Evolutionary conservation across 2,113 vertebrate genomes (phyloP), one percentile per base, ranked within the genome.

Genomic region (Seriola aureovittata): DNA sequence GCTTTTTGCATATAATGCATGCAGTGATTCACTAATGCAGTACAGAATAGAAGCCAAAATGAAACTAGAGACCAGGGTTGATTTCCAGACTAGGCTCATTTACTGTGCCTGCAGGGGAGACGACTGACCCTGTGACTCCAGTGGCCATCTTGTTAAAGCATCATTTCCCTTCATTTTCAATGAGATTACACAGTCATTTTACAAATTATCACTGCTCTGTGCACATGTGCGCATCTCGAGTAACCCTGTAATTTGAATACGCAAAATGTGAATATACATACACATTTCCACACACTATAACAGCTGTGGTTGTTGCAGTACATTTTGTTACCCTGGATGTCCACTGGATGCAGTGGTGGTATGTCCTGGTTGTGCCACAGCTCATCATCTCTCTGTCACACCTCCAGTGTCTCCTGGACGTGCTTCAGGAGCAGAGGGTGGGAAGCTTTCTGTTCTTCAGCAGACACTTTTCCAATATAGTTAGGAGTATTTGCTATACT

Each of bases 41-140:
- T 4, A 25, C 8, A 70, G 40, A 75, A 17, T 36, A 21, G 29
- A n/a, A 48, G 8, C 46, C 13, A 78, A 68, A 77, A 75, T 62
- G 50, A 52, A 59, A 32, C 19, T 23, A 21, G 19, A 69, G 65
- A 32, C 50, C 64, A 16, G 0, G 29, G 52, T 50, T 40, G 19
- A 74, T 81, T 81, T 81, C 40, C 54, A 57, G 60, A 59, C 40
- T 14, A 9, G 75, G 68, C 44, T 87, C 46, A 58, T 80, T 80
- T 74, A n/a, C 54, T 67, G 63, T 44, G 44, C n/a, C 74, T 79
- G 38, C 72, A 63, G 68, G 63, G 29, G 62, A 40, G 42, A 58
- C 2, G 63, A 63, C 44, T 65, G 62, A 80, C 77, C 84, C 64
- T 2, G 55, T 4, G 77, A 81, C 60, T 75, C n/a, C 13, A n/a